Percentiles rank a stretch among this genome's conserved stretches.
phyloP scores from a whole-genome alignment of 2,113 vertebrate species.

The Alethe castanea region DNA sequence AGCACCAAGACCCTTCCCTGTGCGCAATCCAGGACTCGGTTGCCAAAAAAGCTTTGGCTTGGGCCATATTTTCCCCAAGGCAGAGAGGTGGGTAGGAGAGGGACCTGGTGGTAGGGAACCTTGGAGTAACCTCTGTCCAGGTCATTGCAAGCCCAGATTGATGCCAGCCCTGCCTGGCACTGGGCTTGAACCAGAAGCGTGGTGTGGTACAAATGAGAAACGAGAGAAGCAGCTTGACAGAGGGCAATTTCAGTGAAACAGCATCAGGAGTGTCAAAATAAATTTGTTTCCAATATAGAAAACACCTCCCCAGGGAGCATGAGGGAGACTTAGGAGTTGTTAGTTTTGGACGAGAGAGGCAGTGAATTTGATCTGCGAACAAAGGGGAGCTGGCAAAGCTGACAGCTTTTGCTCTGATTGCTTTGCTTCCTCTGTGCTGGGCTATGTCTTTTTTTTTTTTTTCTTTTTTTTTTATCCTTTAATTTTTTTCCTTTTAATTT shows the following conservation, averaged over 20 bases:
- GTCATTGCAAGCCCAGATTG: rapidly evolving
- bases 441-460: not conserved
- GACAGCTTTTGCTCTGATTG: conserved; percentile 34
- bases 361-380: conserved; percentile 30
- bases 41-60: not conserved
- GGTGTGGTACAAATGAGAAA: not conserved
- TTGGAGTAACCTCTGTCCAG: rapidly evolving
- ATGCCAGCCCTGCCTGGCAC: not conserved
- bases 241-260: conserved; percentile 1
- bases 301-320: not conserved
- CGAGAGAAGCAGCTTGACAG: rapidly evolving
- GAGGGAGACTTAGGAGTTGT: not conserved
- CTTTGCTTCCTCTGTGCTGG: not conserved
- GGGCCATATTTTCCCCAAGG: not conserved
- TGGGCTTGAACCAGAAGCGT: rapidly evolving
- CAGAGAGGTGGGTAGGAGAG: not conserved
- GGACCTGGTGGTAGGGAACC: not conserved
- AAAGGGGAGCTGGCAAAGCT: conserved; percentile 32
- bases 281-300: conserved; percentile 28
- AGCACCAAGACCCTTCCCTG: not conserved
- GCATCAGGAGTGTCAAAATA: not conserved
- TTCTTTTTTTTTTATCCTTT: not conserved
- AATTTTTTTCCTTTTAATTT: conserved; percentile 33
- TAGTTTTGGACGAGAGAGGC: conserved; percentile 9
- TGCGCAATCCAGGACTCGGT: rapidly evolving